phyloP scores from a whole-genome alignment of 2,113 vertebrate species.

The Sceloporus tristichus region DNA sequence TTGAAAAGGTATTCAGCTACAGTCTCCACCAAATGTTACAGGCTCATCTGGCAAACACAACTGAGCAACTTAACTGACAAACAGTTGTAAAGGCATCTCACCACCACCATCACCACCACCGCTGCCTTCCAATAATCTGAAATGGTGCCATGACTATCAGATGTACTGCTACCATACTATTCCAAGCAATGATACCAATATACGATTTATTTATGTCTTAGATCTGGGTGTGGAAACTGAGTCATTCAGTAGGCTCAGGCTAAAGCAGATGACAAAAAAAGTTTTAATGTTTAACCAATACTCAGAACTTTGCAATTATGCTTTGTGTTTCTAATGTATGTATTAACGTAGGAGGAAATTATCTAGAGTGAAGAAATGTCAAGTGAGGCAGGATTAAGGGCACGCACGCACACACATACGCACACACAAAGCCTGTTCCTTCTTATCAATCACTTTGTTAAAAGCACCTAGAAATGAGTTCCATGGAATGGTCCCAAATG shows the following conservation, averaged over 20 bases:
- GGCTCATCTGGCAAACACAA: background rate
- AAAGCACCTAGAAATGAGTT: background rate
- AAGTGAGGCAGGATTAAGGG: background rate
- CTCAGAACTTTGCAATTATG: background rate
- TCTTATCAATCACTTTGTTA: background rate
- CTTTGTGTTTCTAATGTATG: background rate
- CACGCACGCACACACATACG: too few relatives aligned
- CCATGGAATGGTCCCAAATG: background rate
- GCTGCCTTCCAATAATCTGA: background rate
- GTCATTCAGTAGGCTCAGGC: background rate
- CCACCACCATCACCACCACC: too few relatives aligned
- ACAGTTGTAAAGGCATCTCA: background rate
- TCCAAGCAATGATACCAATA: slow-evolving; percentile 7
- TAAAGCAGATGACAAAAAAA: background rate
- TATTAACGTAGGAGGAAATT: background rate
- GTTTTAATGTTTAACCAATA: background rate
- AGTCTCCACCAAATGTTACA: background rate
- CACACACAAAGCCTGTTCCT: background rate
- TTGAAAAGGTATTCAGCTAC: background rate
- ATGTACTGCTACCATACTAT: background rate
- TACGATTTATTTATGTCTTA: slow-evolving; percentile 4
- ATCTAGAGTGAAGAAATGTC: background rate
- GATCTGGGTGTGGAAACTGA: slow-evolving; percentile 9
- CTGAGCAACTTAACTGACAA: background rate
- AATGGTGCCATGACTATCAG: background rate